Evolutionary conservation across 1,140 invertebrate genomes (phyloP), one percentile per base, ranked within the genome.

Genomic region (Mercenaria mercenaria): DNA sequence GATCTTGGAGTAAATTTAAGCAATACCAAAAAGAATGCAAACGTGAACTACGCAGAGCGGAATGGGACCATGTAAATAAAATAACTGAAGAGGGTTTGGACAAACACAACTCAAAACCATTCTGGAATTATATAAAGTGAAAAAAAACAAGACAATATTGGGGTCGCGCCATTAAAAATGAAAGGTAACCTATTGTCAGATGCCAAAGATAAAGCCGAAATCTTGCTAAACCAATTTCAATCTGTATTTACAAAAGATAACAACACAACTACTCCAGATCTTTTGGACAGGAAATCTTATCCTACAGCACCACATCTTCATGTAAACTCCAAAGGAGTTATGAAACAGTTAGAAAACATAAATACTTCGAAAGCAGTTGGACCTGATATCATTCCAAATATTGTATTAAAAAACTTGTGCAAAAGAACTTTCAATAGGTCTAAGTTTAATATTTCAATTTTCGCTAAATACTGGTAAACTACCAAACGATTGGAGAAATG

Each of bases 121-220:
- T 92, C 81, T 92, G 91, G 83, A 91, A 80, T 8, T 92, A 90
- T 61, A 64, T 85, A 0, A 92, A 91, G 47, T 69, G 88, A 82
- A 47, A 64, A 88, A 77, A 64, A 88, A 77, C 84, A 90, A 43
- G 72, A 90, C 56, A 90, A 87, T 32, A 82, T 90, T n/a, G 88
- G 90, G 0, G 77, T 89, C n/a, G 85, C 72, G 0, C 88, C 88
- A 26, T 41, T 91, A 11, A 90, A 90, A 69, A 67, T 41, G 37
- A 82, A 80, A 80, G 69, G 56, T 6, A 69, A 88, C 1, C 56
- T 87, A n/a, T 11, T 37, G 3, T 56, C 43, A 6, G 69, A 77
- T 37, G 34, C 52, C 10, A 87, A 77, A 41, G 34, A 13, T 8
- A 79, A 76, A 2, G 64, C 85, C 0, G 10, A 86, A 23, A 76